A percentile compares a stretch with the other conserved stretches of the same genome.
Evolutionary conservation across 2,888 invertebrate genomes (phyloP).

Genomic region (Onthophagus sagittarius): DNA sequence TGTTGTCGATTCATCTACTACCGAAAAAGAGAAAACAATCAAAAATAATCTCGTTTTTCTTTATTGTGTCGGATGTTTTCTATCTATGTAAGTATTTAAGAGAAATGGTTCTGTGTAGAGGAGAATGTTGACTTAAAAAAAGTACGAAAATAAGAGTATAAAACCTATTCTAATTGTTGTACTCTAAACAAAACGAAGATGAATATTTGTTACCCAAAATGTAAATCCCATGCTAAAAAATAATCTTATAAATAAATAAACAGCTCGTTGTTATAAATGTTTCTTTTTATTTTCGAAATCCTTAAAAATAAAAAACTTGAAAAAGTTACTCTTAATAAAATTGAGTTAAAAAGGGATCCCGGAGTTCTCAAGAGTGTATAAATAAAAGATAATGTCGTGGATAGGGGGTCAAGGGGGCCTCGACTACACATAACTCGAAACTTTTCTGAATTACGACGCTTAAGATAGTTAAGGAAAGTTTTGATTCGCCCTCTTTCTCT

Average conservation of each 20-base stretch:
- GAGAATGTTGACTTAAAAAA: not conserved
- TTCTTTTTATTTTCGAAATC: constrained; percentile 11
- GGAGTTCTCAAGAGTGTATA: constrained; percentile 16
- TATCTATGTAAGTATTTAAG: not conserved
- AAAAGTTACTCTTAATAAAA: constrained; percentile 16
- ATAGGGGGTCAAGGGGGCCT: constrained; percentile 8
- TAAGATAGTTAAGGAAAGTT: constrained; percentile 19
- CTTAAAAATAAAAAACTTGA: not conserved
- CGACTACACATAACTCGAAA: constrained; percentile 25
- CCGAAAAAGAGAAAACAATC: constrained; percentile 6
- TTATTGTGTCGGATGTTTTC: not conserved
- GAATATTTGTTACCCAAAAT: constrained; percentile 38
- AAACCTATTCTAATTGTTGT: constrained; percentile 32
- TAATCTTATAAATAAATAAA: constrained; percentile 29
- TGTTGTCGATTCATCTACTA: not conserved
- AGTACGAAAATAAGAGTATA: constrained; percentile 9
- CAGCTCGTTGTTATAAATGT: constrained; percentile 29
- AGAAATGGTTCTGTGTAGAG: not conserved
- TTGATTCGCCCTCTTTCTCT: not conserved
- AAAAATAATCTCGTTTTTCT: constrained; percentile 2
- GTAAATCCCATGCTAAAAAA: constrained; percentile 33
- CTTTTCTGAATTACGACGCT: constrained; percentile 24
- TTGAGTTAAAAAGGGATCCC: constrained; percentile 11
- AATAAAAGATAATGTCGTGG: constrained; percentile 20
- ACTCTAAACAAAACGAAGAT: constrained; percentile 28